Percentiles rank a stretch among this genome's conserved stretches.
These are phyloP conservation scores for Xestoiulus laeticollis DNA, from an alignment of 2,888 invertebrate species.

Conservation along the genomic window DNA sequence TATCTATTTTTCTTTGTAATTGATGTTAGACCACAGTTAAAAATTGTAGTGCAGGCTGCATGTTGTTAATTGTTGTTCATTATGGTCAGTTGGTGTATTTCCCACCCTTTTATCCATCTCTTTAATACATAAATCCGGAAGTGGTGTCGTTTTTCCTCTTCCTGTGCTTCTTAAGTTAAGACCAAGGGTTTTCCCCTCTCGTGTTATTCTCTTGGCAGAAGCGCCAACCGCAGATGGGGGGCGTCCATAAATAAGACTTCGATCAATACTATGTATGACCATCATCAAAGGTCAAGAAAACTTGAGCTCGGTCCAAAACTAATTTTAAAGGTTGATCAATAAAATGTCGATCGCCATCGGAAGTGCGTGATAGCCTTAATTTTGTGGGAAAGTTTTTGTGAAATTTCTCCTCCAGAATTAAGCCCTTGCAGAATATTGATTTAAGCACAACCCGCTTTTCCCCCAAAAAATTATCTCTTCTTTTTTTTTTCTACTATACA, in stretches of 20 bases:
- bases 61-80: background rate
- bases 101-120: background rate
- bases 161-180: background rate
- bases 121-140: background rate
- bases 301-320: background rate
- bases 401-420: background rate
- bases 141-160: background rate
- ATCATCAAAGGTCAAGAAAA: constrained; percentile 2
- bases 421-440: too few species aligned
- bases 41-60: background rate
- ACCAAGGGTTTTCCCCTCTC: background rate
- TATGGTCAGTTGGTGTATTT: background rate
- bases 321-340: background rate
- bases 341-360: background rate
- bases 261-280: background rate
- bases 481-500: background rate
- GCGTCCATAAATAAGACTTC: background rate
- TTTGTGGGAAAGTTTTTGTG: background rate
- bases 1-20: too few species aligned
- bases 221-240: constrained; percentile 8
- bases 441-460: too few species aligned
- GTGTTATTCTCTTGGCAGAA: background rate
- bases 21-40: too few species aligned
- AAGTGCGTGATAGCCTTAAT: background rate
- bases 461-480: too few species aligned